Conservation (phyloP, 2,888 invertebrate genomes). For the Nymphalis urticae region DNA sequence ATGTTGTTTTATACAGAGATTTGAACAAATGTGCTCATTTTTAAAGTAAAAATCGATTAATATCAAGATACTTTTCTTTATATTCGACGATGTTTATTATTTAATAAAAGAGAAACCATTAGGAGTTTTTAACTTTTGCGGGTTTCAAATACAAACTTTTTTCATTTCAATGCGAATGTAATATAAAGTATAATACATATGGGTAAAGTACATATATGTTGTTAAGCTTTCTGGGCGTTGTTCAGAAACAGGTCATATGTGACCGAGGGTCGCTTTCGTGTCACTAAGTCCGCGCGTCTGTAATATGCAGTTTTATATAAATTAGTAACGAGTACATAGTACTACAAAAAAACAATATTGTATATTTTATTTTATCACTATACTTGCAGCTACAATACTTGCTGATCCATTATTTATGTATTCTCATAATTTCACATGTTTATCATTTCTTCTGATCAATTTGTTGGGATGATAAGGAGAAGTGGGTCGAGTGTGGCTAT, state of each 20-base stretch:
- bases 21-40: too few species aligned
- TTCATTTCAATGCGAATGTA: too few species aligned
- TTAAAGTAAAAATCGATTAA: too few species aligned
- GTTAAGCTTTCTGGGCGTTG: background rate
- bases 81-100: too few species aligned
- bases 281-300: constrained; percentile 18
- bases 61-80: too few species aligned
- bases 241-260: constrained; percentile 30
- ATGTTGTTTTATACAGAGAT: too few species aligned
- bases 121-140: background rate
- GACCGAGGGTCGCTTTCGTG: constrained; percentile 43
- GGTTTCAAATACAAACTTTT: too few species aligned
- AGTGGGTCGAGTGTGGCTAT: constrained; percentile 23
- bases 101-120: too few species aligned
- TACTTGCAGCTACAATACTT: background rate
- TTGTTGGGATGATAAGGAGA: constrained; percentile 16
- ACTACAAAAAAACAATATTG: too few species aligned
- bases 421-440: background rate
- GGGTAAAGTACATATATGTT: too few species aligned
- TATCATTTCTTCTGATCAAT: background rate
- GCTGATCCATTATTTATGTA: background rate
- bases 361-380: background rate
- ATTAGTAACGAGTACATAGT: background rate
- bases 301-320: constrained; percentile 13
- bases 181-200: too few species aligned